These are phyloP conservation scores for Meandrusa payeni DNA, from an alignment of 2,888 invertebrate genomes.

Conservation along the genomic window DNA sequence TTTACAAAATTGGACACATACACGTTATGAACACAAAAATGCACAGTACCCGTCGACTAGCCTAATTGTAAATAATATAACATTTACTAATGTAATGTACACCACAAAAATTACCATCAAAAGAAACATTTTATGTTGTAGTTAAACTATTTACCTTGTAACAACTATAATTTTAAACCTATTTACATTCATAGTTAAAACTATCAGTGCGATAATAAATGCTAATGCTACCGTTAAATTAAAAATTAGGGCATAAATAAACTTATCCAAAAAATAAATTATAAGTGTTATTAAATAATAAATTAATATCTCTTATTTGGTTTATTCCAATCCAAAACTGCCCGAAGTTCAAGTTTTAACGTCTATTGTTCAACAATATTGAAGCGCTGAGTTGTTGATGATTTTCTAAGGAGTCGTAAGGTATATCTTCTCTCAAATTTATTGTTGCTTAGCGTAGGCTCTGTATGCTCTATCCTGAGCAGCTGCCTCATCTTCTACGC, in stretches of 20 bases:
- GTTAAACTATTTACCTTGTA: neutral
- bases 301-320: slow-evolving; percentile 39
- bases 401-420: slow-evolving; percentile 67
- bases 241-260: slow-evolving; percentile 20
- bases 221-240: slow-evolving; percentile 12
- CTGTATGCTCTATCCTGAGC: slow-evolving; percentile 84
- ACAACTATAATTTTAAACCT: slow-evolving; percentile 7
- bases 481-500: slow-evolving; percentile 80
- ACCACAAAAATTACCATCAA: slow-evolving; percentile 25
- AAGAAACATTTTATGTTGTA: slow-evolving; percentile 16
- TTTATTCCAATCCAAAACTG: slow-evolving; percentile 43
- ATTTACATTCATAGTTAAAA: slow-evolving; percentile 19
- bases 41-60: slow-evolving; percentile 79
- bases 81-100: slow-evolving; percentile 36
- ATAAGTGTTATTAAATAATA: slow-evolving; percentile 40
- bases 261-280: slow-evolving; percentile 29
- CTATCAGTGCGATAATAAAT: slow-evolving; percentile 19
- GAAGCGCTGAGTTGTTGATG: slow-evolving; percentile 53
- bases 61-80: slow-evolving; percentile 48
- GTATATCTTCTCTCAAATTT: slow-evolving; percentile 32
- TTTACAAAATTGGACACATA: slow-evolving; percentile 75
- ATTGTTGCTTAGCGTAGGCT: slow-evolving; percentile 71
- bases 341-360: slow-evolving; percentile 39
- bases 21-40: slow-evolving; percentile 56
- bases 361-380: slow-evolving; percentile 22